phyloP scores from a whole-genome alignment of 1,140 invertebrate genomes.

The Papilio aristodemus region DNA sequence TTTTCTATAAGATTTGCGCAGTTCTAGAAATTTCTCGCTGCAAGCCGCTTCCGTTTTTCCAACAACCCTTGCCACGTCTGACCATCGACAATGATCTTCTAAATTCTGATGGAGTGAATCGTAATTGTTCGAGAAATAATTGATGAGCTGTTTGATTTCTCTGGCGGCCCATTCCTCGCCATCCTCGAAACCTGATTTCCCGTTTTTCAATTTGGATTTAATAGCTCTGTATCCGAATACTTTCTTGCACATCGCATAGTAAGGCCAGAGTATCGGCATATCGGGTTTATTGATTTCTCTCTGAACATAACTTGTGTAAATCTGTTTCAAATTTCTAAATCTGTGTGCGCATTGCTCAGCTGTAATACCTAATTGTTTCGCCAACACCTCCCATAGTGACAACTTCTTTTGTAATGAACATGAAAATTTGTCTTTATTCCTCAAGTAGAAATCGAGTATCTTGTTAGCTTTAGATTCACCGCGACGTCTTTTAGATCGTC shows the following conservation, averaged over 20 bases:
- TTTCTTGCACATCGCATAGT: slow-evolving; percentile 70
- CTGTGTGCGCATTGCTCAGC: slow-evolving; percentile 64
- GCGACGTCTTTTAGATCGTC: slow-evolving; percentile 50
- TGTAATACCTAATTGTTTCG: slow-evolving; percentile 57
- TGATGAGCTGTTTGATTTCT: slow-evolving; percentile 65
- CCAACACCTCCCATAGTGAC: slow-evolving; percentile 58
- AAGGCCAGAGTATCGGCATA: slow-evolving; percentile 71
- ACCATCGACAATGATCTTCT: slow-evolving; percentile 51
- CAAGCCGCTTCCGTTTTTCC: slow-evolving; percentile 52
- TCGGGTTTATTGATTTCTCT: slow-evolving; percentile 70
- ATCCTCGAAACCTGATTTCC: slow-evolving; percentile 55
- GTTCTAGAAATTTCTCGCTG: slow-evolving; percentile 66
- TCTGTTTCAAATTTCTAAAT: slow-evolving; percentile 70
- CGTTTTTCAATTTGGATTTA: slow-evolving; percentile 64
- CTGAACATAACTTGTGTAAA: slow-evolving; percentile 64
- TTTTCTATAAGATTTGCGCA: slow-evolving; percentile 68
- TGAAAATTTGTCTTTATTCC: slow-evolving; percentile 68
- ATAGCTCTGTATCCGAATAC: slow-evolving; percentile 69
- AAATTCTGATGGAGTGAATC: slow-evolving; percentile 47
- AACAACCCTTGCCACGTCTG: slow-evolving; percentile 44
- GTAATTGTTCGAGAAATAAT: slow-evolving; percentile 54
- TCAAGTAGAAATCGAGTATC: slow-evolving; percentile 69
- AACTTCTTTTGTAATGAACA: slow-evolving; percentile 57
- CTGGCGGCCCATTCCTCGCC: slow-evolving; percentile 64
- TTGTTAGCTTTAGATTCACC: slow-evolving; percentile 64